Evolutionary conservation across 2,888 invertebrate genomes (phyloP).

Genomic region (Byasa hedistus): DNA sequence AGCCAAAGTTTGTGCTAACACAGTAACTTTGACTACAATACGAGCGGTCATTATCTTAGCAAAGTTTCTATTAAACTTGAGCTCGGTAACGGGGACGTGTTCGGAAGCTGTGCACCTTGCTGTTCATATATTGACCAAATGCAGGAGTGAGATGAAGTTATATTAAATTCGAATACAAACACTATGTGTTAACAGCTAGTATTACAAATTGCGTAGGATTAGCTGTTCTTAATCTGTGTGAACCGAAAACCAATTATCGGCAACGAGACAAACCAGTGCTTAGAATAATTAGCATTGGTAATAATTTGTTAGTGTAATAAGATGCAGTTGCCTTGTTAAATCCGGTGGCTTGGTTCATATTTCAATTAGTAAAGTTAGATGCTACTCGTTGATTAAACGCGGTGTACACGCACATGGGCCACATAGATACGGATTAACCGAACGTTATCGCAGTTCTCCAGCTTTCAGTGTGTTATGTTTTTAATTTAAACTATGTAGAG

Average conservation of each 20-base stretch:
- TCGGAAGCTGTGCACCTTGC: not conserved
- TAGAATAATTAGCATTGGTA: not conserved
- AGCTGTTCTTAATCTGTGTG: no score
- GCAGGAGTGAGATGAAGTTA: not conserved
- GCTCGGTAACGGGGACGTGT: not conserved
- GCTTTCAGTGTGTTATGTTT: not conserved
- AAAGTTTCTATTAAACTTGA: slow-evolving; percentile 12
- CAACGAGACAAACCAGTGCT: no score
- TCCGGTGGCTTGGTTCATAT: not conserved
- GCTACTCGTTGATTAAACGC: slow-evolving; percentile 13
- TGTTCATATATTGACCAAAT: not conserved
- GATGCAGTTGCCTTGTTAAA: not conserved
- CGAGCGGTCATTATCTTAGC: slow-evolving; percentile 11
- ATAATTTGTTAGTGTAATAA: not conserved
- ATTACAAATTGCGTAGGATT: not conserved
- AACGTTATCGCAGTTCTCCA: not conserved
- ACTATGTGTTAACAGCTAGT: not conserved
- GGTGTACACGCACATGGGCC: not conserved
- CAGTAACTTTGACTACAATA: slow-evolving; percentile 6
- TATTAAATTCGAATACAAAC: not conserved
- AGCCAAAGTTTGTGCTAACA: slow-evolving; percentile 4
- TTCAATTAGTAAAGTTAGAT: slow-evolving; percentile 4
- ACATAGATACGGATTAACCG: not conserved
- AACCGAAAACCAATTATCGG: not conserved
- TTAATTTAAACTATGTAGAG: not conserved